Percentiles rank a stretch among this genome's conserved stretches.
phyloP scores from a whole-genome alignment of 2,888 invertebrate species.

The Meta bourneti region DNA sequence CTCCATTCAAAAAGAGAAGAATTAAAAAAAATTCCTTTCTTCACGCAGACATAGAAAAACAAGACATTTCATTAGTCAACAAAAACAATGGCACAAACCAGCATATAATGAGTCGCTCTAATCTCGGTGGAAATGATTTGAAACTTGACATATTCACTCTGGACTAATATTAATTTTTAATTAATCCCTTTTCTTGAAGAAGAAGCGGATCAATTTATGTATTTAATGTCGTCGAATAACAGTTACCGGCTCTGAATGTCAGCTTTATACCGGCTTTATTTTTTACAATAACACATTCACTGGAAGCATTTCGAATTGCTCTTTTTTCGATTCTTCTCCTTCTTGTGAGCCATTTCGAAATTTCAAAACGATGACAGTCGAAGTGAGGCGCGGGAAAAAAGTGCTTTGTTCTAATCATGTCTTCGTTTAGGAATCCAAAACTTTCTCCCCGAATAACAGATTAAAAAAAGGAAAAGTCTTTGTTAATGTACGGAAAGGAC shows the following conservation, averaged over 20 bases:
- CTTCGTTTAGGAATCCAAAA: conserved; percentile 26
- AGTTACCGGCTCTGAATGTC: not conserved
- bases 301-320: not conserved
- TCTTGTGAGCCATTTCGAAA: not conserved
- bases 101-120: not conserved
- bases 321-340: not conserved
- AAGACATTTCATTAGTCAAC: not conserved
- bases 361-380: not conserved
- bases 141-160: not conserved
- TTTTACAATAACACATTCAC: not conserved
- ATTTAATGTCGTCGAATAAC: not conserved
- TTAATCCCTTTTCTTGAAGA: not conserved
- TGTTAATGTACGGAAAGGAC: conserved; percentile 48
- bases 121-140: not conserved
- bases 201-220: not conserved
- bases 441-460: conserved; percentile 3
- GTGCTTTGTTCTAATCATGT: conserved; percentile 36
- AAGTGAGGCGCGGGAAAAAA: not conserved
- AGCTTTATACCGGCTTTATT: not conserved
- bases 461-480: conserved; percentile 28
- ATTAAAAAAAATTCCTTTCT: too few relatives aligned
- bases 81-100: not conserved
- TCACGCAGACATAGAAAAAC: not conserved
- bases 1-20: too few relatives aligned
- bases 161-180: not conserved